phyloP scores from a whole-genome alignment of 2,797 vertebrate genomes.

The Garrulus glandarius region DNA sequence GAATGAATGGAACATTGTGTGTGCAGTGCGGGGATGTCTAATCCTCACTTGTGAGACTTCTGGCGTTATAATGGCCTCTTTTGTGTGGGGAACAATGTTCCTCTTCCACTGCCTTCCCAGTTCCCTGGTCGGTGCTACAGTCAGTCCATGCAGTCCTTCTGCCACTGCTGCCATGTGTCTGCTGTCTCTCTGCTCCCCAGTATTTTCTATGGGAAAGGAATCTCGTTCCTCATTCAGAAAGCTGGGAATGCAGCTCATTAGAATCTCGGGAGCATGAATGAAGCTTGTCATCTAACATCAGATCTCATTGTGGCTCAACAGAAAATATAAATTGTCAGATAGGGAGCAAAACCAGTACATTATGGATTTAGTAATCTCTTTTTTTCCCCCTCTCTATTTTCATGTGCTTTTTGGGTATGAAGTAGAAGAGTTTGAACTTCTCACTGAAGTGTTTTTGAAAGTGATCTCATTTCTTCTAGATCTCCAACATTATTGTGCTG shows the following conservation, averaged over 20 bases:
- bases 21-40: neutral
- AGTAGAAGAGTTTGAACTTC: neutral
- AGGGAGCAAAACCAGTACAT: neutral
- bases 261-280: neutral
- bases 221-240: neutral
- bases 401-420: neutral
- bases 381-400: rapidly evolving
- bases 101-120: neutral
- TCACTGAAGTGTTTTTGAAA: neutral
- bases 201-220: neutral
- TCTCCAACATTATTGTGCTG: neutral
- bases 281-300: neutral
- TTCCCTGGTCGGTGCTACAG: neutral
- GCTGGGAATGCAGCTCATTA: conserved; percentile 23
- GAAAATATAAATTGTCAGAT: neutral
- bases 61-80: neutral
- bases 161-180: neutral
- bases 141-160: neutral
- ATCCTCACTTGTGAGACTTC: neutral
- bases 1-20: neutral
- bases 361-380: neutral
- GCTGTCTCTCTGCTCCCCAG: neutral
- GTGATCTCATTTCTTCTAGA: neutral
- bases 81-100: neutral
- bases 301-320: neutral